phyloP scores from a whole-genome alignment of 2,888 invertebrate genomes.

The Spialia ferax region DNA sequence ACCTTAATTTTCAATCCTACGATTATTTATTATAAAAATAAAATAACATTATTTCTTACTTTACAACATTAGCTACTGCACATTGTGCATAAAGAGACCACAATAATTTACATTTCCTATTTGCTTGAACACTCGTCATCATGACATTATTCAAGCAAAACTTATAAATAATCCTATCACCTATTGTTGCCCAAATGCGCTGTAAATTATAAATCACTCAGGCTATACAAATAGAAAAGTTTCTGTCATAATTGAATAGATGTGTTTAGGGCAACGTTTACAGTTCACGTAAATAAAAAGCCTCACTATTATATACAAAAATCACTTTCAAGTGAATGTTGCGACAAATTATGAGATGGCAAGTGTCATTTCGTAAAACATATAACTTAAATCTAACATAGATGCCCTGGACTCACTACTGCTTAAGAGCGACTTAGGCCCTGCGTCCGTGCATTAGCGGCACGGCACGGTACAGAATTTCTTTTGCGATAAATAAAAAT shows the following conservation, averaged over 20 bases:
- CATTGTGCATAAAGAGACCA: conserved; percentile 71
- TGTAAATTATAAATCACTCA: not conserved
- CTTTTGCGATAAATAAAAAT: too few species aligned
- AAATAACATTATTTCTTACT: conserved; percentile 76
- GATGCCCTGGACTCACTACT: not conserved
- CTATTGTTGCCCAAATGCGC: not conserved
- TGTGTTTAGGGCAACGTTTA: conserved; percentile 19
- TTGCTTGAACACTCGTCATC: conserved; percentile 28
- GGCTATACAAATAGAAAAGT: conserved; percentile 6
- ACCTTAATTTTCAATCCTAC: conserved; percentile 70
- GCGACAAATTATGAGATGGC: conserved; percentile 43
- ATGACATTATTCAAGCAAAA: conserved; percentile 32
- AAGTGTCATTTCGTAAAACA: conserved; percentile 29
- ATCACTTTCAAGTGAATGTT: conserved; percentile 45
- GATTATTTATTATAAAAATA: conserved; percentile 83
- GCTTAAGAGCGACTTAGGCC: too few species aligned
- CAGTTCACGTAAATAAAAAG: conserved; percentile 27
- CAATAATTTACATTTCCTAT: conserved; percentile 58
- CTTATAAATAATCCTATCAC: conserved; percentile 25
- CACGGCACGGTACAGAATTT: too few species aligned
- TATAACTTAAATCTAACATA: conserved; percentile 31
- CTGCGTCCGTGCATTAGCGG: too few species aligned
- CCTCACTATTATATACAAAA: conserved; percentile 62
- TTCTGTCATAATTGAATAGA: conserved; percentile 30
- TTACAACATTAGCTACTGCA: conserved; percentile 77